Percentiles rank a stretch among this genome's conserved stretches.
These are phyloP conservation scores for Theretra japonica DNA, from an alignment of 2,888 invertebrate species.

Conservation along the genomic window DNA sequence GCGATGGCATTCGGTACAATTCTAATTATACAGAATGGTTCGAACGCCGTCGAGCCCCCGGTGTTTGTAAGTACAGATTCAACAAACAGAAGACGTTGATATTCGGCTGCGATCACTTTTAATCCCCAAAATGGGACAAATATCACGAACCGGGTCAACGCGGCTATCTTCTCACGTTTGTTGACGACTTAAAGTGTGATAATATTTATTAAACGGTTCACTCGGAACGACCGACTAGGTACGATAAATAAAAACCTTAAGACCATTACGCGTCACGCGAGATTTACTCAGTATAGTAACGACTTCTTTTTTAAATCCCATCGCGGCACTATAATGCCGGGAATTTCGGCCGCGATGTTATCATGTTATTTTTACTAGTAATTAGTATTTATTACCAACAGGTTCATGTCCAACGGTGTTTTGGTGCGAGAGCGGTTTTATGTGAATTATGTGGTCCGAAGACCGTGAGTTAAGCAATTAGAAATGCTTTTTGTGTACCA, in stretches of 20 bases:
- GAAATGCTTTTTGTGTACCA: constrained; percentile 72
- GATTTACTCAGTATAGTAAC: constrained; percentile 79
- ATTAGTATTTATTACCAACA: constrained; percentile 82
- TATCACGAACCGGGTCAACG: constrained; percentile 82
- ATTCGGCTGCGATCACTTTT: constrained; percentile 74
- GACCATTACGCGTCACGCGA: constrained; percentile 79
- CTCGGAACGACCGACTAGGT: constrained; percentile 67
- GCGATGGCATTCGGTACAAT: constrained; percentile 67
- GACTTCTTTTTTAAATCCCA: constrained; percentile 64
- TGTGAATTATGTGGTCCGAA: constrained; percentile 72
- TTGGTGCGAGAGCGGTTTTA: constrained; percentile 72
- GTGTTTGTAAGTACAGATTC: constrained; percentile 76
- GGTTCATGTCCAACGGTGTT: constrained; percentile 62
- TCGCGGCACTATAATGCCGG: constrained; percentile 62
- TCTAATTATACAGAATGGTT: constrained; percentile 76
- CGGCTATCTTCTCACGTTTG: constrained; percentile 84
- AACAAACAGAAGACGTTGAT: constrained; percentile 73
- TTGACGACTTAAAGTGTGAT: constrained; percentile 82
- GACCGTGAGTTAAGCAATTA: constrained; percentile 78
- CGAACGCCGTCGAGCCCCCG: constrained; percentile 61
- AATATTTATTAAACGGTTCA: constrained; percentile 84
- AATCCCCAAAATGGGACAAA: constrained; percentile 81
- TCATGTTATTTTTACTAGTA: constrained; percentile 81
- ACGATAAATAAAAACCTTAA: constrained; percentile 78
- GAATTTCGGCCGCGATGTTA: constrained; percentile 77